Base-by-base conservation (phyloP, 2,797 vertebrate species). In the Acipenser ruthenus region DNA sequence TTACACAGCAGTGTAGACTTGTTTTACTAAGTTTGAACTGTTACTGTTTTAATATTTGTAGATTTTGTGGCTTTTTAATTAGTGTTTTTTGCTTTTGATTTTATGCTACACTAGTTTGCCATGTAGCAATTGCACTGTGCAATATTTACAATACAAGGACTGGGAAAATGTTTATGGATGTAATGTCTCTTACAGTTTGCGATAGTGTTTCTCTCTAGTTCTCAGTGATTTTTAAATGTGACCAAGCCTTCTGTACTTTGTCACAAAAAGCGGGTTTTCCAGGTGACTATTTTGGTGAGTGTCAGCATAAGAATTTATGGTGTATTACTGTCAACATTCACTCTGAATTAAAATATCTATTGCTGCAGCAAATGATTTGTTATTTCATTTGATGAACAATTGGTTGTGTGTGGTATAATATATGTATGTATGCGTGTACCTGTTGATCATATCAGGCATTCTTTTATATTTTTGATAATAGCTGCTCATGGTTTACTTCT, bases 71-170 rank as follows among this genome's bases (percentile, higher is more conserved):
- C 85, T 91, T 91, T 87, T 75, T 76, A 79, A 75, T 78, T 74
- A 73, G 85, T 86, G 69, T 80, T 79, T 79, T 92, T 90, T 87
- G 90, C 91, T 91, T 92, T 90, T 86, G 76, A 85, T 94, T 95
- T 90, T 87, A 86, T 96, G 95, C 95, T 97, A 98, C 95, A 95
- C 93, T 97, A 96, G 95, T 97, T 96, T 86, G 93, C 94, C 93
- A 96, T 94, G 95, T 98, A 98, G 95, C 96, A 98, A 89, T 95
- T 96, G 95, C 96, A 97, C 95, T 99, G 96, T 99, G 96, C 96
- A 98, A 98, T 99, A 98, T 97, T 90, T 96, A 94, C 93, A 95
- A 93, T 94, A 96, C 92, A 91, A 95, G 93, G 93, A 98, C 93
- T 95, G 93, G 95, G 94, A 91, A 94, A 92, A 91, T 88, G 93